Evolutionary conservation across 2,113 vertebrate genomes (phyloP), one percentile per base, ranked within the genome.

Genomic region (Zosterops borbonicus): DNA sequence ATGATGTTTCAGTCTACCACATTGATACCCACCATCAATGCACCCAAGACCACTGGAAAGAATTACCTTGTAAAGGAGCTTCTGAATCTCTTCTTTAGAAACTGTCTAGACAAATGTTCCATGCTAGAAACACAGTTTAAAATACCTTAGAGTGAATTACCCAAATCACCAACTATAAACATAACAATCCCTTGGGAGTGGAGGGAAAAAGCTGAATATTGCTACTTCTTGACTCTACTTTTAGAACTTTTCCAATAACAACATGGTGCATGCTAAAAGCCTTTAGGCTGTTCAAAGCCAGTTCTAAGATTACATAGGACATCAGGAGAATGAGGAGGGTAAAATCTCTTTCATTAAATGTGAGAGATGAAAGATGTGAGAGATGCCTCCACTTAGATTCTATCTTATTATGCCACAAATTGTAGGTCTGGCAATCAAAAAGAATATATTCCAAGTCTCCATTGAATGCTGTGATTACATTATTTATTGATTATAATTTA

Each of bases 321-420:
- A 73, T 23, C 16, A 59, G 35, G 24, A 50, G n/a, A 80, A 64
- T 1, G 0, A 41, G 14, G 3, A 0, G 8, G 8, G 4, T 63
- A 5, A 21, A 77, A 24, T 46, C 3, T 41, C 23, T 49, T 2
- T 0, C 11, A 21, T 24, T 24, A 59, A 9, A 28, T 6, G 4
- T 46, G 6, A 79, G 53, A 65, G 44, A 44, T 44, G 44, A 18
- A 44, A 44, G 44, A 44, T 44, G 44, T 44, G 17, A 44, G 44
- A 44, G 44, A 44, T 44, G 8, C 4, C 11, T 80, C 47, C 14
- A 27, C 5, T 29, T 77, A 55, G 5, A 78, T 65, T 70, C 33
- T 73, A 12, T 16, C 10, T 74, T 37, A 56, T 33, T 76, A 71
- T 77, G 39, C 42, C 58, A 74, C 17, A 56, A 23, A 58, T 35